These are phyloP conservation scores for Carcharodon carcharias DNA, from an alignment of 2,797 vertebrate species.

Conservation along the genomic window DNA sequence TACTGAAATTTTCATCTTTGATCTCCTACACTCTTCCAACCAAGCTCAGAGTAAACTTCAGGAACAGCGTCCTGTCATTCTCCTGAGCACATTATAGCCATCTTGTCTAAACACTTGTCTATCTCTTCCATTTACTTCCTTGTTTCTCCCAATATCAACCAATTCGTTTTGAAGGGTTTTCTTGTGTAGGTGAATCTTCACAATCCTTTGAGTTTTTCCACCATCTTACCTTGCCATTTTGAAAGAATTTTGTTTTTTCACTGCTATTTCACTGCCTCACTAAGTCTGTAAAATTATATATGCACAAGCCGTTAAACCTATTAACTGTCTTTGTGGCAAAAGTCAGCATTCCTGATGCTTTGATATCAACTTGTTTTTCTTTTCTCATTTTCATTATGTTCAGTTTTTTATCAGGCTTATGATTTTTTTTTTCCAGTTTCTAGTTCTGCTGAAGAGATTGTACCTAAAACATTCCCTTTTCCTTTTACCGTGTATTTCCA, in stretches of 20 bases:
- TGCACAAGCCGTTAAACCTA: background rate
- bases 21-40: background rate
- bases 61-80: background rate
- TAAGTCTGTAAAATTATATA: background rate
- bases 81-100: background rate
- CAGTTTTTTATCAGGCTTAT: background rate
- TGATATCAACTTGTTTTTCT: background rate
- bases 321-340: background rate
- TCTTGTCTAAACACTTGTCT: background rate
- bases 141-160: background rate
- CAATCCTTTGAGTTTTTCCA: background rate
- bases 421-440: background rate
- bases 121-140: background rate
- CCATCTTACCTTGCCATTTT: background rate
- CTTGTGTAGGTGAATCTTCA: background rate
- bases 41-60: background rate
- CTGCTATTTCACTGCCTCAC: background rate
- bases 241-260: background rate
- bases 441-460: background rate
- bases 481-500: background rate
- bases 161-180: background rate
- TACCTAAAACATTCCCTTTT: background rate
- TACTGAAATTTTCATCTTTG: background rate
- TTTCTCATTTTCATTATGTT: background rate
- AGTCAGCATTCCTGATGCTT: background rate